phyloP scores from a whole-genome alignment of 2,797 vertebrate species.

The Tadarida brasiliensis region DNA sequence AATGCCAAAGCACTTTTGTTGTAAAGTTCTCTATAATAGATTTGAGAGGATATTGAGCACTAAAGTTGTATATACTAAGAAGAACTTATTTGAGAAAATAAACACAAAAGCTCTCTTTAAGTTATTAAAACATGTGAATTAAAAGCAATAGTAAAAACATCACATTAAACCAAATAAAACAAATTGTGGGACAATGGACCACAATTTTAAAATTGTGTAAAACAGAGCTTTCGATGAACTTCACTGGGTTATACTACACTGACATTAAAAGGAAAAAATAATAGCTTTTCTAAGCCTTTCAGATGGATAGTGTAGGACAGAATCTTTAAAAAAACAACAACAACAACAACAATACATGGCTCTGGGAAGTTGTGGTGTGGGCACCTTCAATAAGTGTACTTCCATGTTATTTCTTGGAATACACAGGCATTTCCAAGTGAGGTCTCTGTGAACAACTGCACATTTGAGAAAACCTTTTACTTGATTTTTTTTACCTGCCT shows the following conservation, averaged over 20 bases:
- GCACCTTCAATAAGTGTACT: not conserved
- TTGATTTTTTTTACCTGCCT: slow-evolving; percentile 83
- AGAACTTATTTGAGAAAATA: slow-evolving; percentile 46
- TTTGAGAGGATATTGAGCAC: not conserved
- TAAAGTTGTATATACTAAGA: not conserved
- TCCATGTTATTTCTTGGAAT: slow-evolving; percentile 66
- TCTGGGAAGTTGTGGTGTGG: not conserved
- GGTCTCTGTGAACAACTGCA: slow-evolving; percentile 64
- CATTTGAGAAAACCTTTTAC: slow-evolving; percentile 75
- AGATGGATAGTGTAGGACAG: not conserved
- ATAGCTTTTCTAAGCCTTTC: not conserved
- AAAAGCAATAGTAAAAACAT: slow-evolving; percentile 36
- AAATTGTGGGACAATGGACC: not conserved
- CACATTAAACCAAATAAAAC: slow-evolving; percentile 65
- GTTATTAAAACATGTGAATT: slow-evolving; percentile 25
- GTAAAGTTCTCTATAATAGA: slow-evolving; percentile 6
- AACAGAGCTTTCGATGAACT: slow-evolving; percentile 69
- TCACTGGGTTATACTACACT: slow-evolving; percentile 61
- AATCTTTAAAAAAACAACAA: slow-evolving; percentile 53
- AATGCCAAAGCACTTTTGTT: not conserved
- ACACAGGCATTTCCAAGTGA: slow-evolving; percentile 72
- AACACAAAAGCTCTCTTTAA: not conserved
- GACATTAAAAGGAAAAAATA: slow-evolving; percentile 59
- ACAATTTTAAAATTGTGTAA: slow-evolving; percentile 46
- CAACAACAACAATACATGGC: not conserved